Evolutionary conservation across 1,140 invertebrate species (phyloP).

Genomic region (Drosophila orosa): DNA sequence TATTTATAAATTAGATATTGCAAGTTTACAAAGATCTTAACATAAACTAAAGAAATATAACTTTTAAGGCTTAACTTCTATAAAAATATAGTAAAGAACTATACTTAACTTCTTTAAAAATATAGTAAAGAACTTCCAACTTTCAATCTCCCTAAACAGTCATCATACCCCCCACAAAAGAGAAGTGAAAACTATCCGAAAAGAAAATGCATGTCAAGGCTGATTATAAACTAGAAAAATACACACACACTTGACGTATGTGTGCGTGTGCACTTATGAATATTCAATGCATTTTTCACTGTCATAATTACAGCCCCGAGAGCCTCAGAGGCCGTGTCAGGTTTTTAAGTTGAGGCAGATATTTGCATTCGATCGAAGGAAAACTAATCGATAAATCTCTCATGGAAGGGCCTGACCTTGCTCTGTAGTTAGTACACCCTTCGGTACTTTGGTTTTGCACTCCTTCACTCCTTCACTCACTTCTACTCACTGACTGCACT

Average conservation of each 20-base stretch:
- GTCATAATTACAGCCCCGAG: slow-evolving; percentile 65
- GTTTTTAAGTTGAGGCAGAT: slow-evolving; percentile 10
- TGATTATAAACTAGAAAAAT: slow-evolving; percentile 56
- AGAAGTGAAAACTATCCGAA: slow-evolving; percentile 16
- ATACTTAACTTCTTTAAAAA: not conserved
- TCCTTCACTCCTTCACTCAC: slow-evolving; percentile 16
- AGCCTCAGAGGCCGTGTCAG: slow-evolving; percentile 38
- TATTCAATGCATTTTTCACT: slow-evolving; percentile 77
- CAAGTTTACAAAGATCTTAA: not conserved
- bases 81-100: not conserved
- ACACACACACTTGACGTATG: slow-evolving; percentile 2
- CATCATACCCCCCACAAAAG: not conserved
- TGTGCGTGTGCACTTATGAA: slow-evolving; percentile 63
- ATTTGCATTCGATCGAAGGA: slow-evolving; percentile 37
- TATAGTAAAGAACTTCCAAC: not conserved
- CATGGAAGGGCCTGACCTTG: slow-evolving; percentile 17
- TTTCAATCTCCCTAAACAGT: not conserved
- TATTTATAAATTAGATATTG: not conserved
- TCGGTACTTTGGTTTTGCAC: slow-evolving; percentile 60
- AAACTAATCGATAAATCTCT: slow-evolving; percentile 25
- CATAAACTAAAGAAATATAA: not conserved
- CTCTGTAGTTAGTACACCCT: slow-evolving; percentile 39
- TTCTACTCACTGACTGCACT: slow-evolving; percentile 31
- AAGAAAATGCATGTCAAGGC: slow-evolving; percentile 71
- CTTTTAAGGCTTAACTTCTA: not conserved